These are phyloP conservation scores for Synanthedon myopaeformis DNA, from an alignment of 2,888 invertebrate genomes.

Conservation along the genomic window DNA sequence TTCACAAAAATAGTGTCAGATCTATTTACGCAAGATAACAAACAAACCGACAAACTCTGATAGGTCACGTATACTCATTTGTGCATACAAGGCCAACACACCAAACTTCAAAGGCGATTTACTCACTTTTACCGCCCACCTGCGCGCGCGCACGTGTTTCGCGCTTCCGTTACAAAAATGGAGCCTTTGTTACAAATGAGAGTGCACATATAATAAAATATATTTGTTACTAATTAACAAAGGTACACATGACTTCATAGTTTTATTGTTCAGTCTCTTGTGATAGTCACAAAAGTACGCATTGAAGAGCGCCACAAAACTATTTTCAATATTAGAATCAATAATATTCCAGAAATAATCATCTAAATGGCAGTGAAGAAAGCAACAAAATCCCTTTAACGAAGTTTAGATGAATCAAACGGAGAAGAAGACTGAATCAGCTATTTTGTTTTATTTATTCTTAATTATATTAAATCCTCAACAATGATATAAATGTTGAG, in stretches of 20 bases:
- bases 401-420: no score
- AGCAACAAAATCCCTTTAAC: no score
- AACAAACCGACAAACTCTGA: slow-evolving; percentile 3
- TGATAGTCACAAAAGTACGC: no score
- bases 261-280: no score
- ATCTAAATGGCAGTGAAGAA: no score
- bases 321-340: no score
- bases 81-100: slow-evolving; percentile 9
- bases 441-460: no score
- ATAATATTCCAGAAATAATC: no score
- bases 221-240: slow-evolving; percentile 1
- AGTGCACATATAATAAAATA: slow-evolving; percentile 3
- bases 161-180: slow-evolving; percentile 16
- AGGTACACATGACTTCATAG: neutral
- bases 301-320: no score
- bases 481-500: no score
- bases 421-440: no score
- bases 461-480: no score
- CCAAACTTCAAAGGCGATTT: slow-evolving; percentile 10
- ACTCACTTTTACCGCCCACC: slow-evolving; percentile 23
- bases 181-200: slow-evolving; percentile 3
- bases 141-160: slow-evolving; percentile 28
- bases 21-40: neutral
- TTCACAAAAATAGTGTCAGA: neutral
- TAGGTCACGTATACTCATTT: slow-evolving; percentile 10